A percentile compares a stretch with the other conserved stretches of the same genome.
These are phyloP conservation scores for Drosophila parabipectinata DNA, from an alignment of 1,140 invertebrate species.

Conservation along the genomic window DNA sequence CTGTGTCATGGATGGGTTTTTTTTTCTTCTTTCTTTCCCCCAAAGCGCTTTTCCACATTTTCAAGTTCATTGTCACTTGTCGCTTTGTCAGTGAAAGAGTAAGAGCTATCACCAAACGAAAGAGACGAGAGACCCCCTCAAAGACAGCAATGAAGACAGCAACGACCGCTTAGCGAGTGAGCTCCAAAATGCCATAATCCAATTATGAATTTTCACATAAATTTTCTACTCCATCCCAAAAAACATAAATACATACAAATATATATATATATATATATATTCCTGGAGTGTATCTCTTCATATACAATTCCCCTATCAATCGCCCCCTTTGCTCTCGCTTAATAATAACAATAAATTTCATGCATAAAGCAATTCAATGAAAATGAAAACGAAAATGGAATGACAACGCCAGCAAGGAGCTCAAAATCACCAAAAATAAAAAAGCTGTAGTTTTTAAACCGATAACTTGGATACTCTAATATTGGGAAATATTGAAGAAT, in stretches of 20 bases:
- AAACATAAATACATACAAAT: not conserved
- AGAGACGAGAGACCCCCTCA: conserved; percentile 52
- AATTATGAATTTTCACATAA: conserved; percentile 82
- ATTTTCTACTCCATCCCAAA: conserved; percentile 60
- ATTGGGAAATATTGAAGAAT: too few species aligned
- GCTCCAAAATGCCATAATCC: conserved; percentile 76
- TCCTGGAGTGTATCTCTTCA: conserved; percentile 50
- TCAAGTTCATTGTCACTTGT: conserved; percentile 77
- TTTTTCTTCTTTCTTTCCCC: not conserved
- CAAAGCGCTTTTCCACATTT: conserved; percentile 53
- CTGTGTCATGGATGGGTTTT: not conserved
- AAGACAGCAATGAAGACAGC: conserved; percentile 5
- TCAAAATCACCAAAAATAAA: conserved; percentile 21
- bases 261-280: conserved; percentile 21
- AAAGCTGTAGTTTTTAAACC: not conserved
- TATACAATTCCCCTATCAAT: conserved; percentile 4
- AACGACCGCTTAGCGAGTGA: conserved; percentile 64
- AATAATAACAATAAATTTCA: conserved; percentile 79
- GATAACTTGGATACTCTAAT: conserved; percentile 4
- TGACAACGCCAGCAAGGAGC: conserved; percentile 44
- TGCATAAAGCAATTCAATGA: conserved; percentile 72
- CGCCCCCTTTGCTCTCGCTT: conserved; percentile 27
- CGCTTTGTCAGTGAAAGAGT: not conserved
- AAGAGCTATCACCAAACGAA: not conserved
- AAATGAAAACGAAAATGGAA: conserved; percentile 38